Evolutionary conservation across 2,888 invertebrate species (phyloP), one percentile per base, ranked within the genome.

Genomic region (Pammene fasciana): DNA sequence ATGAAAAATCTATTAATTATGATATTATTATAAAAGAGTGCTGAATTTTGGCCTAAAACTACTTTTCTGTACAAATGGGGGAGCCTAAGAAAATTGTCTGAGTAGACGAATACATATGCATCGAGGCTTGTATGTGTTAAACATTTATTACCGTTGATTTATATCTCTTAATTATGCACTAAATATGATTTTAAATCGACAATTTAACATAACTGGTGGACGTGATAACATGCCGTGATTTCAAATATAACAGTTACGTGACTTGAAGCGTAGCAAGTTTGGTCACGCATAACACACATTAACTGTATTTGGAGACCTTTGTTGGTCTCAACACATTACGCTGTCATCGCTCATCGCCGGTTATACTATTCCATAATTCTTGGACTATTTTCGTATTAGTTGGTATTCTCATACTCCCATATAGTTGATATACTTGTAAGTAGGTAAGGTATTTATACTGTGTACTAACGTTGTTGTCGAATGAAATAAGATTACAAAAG

Each of bases 271-370:
- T 57, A 34, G 68, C 68, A 48, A 61, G 61, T 43, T 68, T 18
- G 64, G 68, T 68, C 68, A 68, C 68, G 68, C 68, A 68, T 68
- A 68, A 68, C 68, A 68, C 50, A 57, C 64, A 68, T 68, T 68
- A 64, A 57, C 57, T 57, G 68, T 68, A 57, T 68, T 68, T 64
- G 64, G 64, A 68, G 64, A 68, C 68, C 50, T 68, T 64, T 67
- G 54, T 43, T 45, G 57, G 68, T 64, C 64, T 62, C 64, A 11
- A 64, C 57, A 68, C 64, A 64, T 57, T 64, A 67, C 18, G 62
- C 62, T 64, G 64, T 68, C 68, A 64, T 68, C 68, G 52, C 68
- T 57, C 64, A 52, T 68, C 57, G 64, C 36, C 34, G n/a, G 34
- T 41, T 62, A 50, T 43, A 50, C 55, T 62, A 41, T 36, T 61